phyloP scores from a whole-genome alignment of 2,888 invertebrate species.

The Archips crataeganus region DNA sequence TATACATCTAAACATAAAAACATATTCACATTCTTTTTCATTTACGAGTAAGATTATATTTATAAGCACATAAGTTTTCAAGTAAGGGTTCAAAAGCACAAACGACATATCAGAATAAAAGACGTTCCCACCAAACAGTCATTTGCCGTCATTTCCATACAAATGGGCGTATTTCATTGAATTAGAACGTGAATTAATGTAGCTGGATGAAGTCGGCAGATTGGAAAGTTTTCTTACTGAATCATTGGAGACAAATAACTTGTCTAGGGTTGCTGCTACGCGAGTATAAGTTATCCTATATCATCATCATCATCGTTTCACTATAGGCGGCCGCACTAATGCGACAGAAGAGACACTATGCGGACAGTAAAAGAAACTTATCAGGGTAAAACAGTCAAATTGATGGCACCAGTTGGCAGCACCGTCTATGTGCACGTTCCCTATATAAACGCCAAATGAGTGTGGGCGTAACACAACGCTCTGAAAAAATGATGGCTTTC shows the following conservation, averaged over 20 bases:
- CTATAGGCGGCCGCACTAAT: no score
- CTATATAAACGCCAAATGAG: no score
- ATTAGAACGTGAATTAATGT: slow-evolving; percentile 20
- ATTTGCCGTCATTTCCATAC: slow-evolving; percentile 1
- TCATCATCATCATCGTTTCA: no score
- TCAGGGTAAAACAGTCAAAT: no score
- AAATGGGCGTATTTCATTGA: neutral
- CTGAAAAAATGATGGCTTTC: neutral
- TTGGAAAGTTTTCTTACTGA: slow-evolving; percentile 30
- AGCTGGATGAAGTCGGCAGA: slow-evolving; percentile 6
- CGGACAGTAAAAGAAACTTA: no score
- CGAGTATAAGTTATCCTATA: neutral
- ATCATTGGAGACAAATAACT: slow-evolving; percentile 27
- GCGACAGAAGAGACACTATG: no score
- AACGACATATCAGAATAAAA: neutral
- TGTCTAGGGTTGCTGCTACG: slow-evolving; percentile 17
- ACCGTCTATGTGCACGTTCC: no score
- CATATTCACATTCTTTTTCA: no score
- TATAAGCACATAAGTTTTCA: neutral
- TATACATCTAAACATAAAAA: no score
- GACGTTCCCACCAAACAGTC: neutral
- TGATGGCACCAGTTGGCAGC: no score
- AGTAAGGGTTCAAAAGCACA: neutral
- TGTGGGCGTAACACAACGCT: neutral
- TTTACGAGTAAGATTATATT: no score